Evolutionary conservation across 2,888 invertebrate species (phyloP), one percentile per base, ranked within the genome.

Genomic region (Siphlonurus alternatus): DNA sequence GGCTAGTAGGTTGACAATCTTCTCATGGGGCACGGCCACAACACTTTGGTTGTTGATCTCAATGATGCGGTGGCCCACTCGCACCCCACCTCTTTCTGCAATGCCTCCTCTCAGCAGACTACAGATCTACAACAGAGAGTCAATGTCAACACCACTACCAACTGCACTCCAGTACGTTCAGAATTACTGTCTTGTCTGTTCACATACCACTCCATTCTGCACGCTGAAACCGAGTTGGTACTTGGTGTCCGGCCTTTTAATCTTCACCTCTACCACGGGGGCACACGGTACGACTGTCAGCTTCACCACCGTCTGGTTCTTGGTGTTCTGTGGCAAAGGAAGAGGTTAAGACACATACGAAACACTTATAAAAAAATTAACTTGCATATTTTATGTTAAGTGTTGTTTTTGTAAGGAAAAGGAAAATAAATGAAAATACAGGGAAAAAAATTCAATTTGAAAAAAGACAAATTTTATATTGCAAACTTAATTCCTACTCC

Each of bases 21-120:
- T 92, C 77, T 99, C 99, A 80, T 99, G 99, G 69, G 98, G 96
- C 68, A 99, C 98, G 68, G 99, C 99, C 64, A 99, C 99, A 64
- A 99, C 98, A 79, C 97, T 97, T 80, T 97, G 96, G 77, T 95
- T 90, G 82, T 99, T 99, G 74, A 99, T 99, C 83, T 99, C 99
- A 73, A 99, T 99, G 76, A 99, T 99, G 72, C 99, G 86, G 78
- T 99, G 99, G 0, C 99, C 99, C 5, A 99, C 98, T 69, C 99
- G 85, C 66, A 99, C 97, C 53, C 99, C 99, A 66, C 99, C 99
- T 69, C 99, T 82, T 79, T 99, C 99, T 61, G 99, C 99, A 70
- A 99, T 99, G 59, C 99, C 99, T 64, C 99, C 99, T 70, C 99
- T 86, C 66, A 99, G 81, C 69, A 99, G 81, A 77, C 96, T 97